Percentiles rank a stretch among this genome's conserved stretches.
These are phyloP conservation scores for Semnornis frantzii DNA, from an alignment of 2,113 vertebrate genomes.

Conservation along the genomic window DNA sequence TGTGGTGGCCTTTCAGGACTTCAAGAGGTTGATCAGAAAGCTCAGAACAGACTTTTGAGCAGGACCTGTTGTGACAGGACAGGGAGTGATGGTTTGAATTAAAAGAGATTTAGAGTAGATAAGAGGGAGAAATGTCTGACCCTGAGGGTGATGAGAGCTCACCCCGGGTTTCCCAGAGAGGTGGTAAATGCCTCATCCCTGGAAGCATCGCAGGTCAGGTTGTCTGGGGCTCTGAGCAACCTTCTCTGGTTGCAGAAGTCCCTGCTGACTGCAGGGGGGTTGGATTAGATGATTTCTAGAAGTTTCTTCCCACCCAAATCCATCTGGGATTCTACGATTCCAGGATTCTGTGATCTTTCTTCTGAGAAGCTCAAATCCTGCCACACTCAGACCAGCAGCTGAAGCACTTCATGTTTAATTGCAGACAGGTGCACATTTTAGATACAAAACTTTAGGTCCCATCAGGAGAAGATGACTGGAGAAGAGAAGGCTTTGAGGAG, in stretches of 20 bases:
- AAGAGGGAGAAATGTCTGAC: no score
- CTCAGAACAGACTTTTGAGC: no score
- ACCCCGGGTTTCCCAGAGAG: no score
- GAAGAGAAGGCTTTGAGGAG: no score
- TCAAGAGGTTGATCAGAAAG: no score
- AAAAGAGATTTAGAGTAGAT: no score
- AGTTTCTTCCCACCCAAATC: not conserved
- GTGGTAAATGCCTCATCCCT: no score
- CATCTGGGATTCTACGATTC: not conserved
- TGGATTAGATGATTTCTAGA: not conserved
- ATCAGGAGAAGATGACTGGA: not conserved
- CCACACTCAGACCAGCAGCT: rapidly evolving
- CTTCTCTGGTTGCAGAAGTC: not conserved
- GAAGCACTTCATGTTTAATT: not conserved
- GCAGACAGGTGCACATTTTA: not conserved
- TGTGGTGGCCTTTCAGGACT: no score
- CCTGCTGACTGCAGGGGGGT: not conserved
- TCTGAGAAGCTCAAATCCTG: not conserved
- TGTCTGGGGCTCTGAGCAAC: not conserved
- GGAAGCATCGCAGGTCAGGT: not conserved
- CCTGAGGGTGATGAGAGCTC: no score
- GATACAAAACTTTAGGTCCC: not conserved
- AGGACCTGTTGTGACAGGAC: no score
- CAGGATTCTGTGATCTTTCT: not conserved
- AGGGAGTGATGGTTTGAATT: no score